Percentiles rank a stretch among this genome's conserved stretches.
Conservation (phyloP, 2,888 invertebrate genomes). For the Synanthedon formicaeformis region DNA sequence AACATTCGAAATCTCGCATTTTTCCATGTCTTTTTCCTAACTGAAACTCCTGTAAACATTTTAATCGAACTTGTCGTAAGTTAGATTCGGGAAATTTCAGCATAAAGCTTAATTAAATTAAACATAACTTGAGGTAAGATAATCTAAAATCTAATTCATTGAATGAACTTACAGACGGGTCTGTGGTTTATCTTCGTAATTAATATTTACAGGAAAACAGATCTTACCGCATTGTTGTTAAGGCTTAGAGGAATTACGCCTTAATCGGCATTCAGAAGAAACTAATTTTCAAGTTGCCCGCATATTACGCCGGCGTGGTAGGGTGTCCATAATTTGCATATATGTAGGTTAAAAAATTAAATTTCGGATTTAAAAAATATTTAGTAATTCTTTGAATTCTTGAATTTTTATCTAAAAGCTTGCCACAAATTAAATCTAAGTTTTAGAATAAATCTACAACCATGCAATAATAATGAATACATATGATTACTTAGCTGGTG, state of each 20-base stretch:
- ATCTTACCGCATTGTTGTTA: slow-evolving; percentile 8
- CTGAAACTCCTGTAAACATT: no score
- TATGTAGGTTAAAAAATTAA: no score
- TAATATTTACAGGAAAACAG: slow-evolving; percentile 4
- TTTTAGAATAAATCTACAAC: no score
- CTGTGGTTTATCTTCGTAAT: not conserved
- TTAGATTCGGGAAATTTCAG: not conserved
- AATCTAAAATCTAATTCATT: slow-evolving; percentile 2
- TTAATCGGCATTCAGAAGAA: slow-evolving; percentile 9
- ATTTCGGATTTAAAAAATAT: no score
- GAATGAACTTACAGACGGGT: not conserved
- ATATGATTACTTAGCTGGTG: no score
- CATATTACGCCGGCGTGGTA: slow-evolving; percentile 17
- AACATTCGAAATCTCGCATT: no score
- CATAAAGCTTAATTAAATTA: not conserved
- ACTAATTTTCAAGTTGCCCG: slow-evolving; percentile 31
- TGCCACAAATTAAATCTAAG: no score
- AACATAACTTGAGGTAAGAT: slow-evolving; percentile 3
- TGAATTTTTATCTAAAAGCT: no score
- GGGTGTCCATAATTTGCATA: slow-evolving; percentile 7
- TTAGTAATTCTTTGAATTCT: no score
- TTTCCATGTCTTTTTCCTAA: no score
- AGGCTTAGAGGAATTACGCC: slow-evolving; percentile 1
- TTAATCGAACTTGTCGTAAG: not conserved
- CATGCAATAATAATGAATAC: no score